These are phyloP conservation scores for Drosophila sulfurigaster DNA, from an alignment of 1,140 invertebrate species.

Conservation along the genomic window DNA sequence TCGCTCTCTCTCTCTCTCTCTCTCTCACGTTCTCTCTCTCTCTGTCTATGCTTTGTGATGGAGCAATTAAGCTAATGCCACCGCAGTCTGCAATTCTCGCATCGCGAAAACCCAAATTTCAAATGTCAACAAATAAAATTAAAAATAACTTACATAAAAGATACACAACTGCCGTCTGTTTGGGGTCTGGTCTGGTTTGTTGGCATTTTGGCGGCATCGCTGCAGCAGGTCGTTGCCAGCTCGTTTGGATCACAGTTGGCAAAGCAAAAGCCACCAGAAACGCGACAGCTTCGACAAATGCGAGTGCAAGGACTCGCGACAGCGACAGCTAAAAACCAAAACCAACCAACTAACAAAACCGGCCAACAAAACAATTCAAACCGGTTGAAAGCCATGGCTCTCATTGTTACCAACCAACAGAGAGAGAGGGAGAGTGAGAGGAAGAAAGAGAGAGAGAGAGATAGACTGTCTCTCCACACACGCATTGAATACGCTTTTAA, in stretches of 20 bases:
- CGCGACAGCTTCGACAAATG: conserved; percentile 23
- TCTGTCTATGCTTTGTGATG: background rate
- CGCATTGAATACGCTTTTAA: conserved; percentile 16
- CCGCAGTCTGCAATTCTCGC: conserved; percentile 14
- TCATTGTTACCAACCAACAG: conserved; percentile 16
- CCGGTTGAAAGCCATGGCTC: conserved; percentile 31
- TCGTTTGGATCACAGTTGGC: background rate
- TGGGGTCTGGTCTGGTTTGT: background rate
- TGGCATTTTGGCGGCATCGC: no score
- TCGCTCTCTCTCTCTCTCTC: background rate
- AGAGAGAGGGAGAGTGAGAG: no score
- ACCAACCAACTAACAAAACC: conserved; percentile 32
- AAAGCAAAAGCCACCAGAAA: conserved; percentile 17
- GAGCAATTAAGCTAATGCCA: conserved; percentile 60
- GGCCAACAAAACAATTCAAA: conserved; percentile 53
- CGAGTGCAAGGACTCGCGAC: conserved; percentile 5
- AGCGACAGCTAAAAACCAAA: conserved; percentile 33
- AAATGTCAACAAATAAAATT: conserved; percentile 60
- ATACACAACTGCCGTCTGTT: conserved; percentile 5
- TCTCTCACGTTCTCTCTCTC: background rate
- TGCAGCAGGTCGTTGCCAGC: background rate
- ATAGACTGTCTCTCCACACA: background rate
- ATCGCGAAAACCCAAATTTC: conserved; percentile 12
- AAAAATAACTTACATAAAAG: conserved; percentile 47
- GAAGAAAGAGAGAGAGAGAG: no score